Evolutionary conservation across 64 coral and sea anemone species (phyloP).

Genomic region (Exaiptasia diaphana): DNA sequence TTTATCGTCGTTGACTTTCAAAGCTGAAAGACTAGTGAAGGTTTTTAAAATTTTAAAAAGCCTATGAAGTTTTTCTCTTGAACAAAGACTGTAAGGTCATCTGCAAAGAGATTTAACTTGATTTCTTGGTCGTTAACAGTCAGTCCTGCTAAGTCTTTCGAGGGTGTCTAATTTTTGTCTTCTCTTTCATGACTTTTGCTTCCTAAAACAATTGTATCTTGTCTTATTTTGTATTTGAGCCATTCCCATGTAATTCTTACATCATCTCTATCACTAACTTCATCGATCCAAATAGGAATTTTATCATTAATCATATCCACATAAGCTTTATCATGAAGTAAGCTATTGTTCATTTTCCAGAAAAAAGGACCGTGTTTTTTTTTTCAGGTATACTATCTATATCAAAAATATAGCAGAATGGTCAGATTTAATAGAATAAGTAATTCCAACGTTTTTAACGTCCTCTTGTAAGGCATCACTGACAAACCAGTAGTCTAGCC

Average conservation of each 20-base stretch:
- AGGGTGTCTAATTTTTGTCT: too few species aligned
- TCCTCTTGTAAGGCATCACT: conserved; percentile 38
- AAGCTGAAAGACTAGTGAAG: background rate
- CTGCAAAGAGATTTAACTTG: background rate
- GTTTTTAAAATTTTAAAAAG: background rate
- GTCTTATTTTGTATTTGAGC: background rate
- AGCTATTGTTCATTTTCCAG: conserved; percentile 47
- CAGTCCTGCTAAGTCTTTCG: conserved; percentile 4
- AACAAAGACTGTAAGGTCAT: background rate
- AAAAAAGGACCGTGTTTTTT: conserved; percentile 10
- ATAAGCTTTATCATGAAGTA: background rate
- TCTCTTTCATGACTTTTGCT: too few species aligned
- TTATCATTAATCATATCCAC: background rate
- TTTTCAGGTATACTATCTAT: conserved; percentile 23
- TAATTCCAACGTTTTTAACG: conserved; percentile 14
- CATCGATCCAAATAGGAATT: conserved; percentile 9
- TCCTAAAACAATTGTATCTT: conserved; percentile 31
- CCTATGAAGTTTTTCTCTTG: background rate
- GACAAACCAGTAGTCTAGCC: conserved; percentile 25
- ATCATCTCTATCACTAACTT: background rate
- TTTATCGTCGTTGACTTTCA: conserved; percentile 3
- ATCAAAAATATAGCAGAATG: conserved; percentile 31
- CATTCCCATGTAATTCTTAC: background rate
- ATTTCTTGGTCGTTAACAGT: background rate
- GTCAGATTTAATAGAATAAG: conserved; percentile 26